Evolutionary conservation across 1,140 invertebrate species (phyloP), one percentile per base, ranked within the genome.

Genomic region (Trissolcus basalis): DNA sequence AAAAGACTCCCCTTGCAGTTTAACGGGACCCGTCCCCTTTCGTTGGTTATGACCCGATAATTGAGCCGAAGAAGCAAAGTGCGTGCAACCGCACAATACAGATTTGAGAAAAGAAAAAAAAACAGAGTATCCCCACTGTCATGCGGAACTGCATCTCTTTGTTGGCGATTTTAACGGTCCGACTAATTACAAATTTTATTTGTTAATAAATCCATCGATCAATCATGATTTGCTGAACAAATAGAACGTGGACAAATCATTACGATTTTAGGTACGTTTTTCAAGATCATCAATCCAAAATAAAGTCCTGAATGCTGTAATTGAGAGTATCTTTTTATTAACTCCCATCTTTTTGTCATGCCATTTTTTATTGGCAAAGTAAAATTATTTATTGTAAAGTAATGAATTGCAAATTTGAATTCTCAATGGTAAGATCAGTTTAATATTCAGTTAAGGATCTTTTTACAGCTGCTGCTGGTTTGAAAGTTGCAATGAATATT

Each of bases 1-100:
- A 77, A 68, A 6, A 49, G 63, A 71, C 58, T 59, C 63, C 63
- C 68, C 56, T 71, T 63, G 58, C 16, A 71, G 32, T 72, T 77
- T 77, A 72, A 77, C 68, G 75, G 75, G 69, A 72, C 69, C 72
- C 48, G 58, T 27, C 47, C 59, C 59, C 48, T 69, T 60, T 77
- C 71, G 19, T 27, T 27, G 19, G 19, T 69, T 64, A 71, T 69
- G 44, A 9, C 67, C 8, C 56, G 51, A 61, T 67, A 77, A 77
- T 72, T 69, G 68, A 64, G 41, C 49, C 14, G 19, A 47, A 69
- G 64, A 71, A 60, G 58, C 50, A 72, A 63, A 59, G 47, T 68
- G 74, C 68, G 63, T 77, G 74, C 61, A 77, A 67, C 61, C 73
- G 65, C 54, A 70, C 47, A 71, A 65, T 47, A 36, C 56, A 65